Conservation (phyloP, 2,113 vertebrate genomes). For the Ophiodon elongatus region DNA sequence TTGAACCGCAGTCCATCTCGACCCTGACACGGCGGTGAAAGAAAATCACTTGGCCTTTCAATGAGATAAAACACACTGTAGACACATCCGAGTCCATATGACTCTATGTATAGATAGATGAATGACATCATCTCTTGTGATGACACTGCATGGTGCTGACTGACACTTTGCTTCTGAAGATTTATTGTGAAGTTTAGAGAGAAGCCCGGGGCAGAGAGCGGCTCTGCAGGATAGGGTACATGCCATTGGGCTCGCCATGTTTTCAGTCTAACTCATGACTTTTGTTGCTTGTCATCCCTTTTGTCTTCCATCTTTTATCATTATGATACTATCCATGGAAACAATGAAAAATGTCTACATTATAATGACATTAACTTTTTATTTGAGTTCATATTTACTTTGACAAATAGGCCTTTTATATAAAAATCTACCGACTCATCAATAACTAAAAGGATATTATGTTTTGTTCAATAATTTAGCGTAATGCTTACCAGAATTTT, state of each 20-base stretch:
- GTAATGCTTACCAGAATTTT: neutral
- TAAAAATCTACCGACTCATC: neutral
- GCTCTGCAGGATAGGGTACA: conserved; percentile 1
- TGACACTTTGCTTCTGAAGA: conserved; percentile 56
- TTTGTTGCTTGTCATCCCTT: conserved; percentile 30
- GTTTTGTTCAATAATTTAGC: neutral
- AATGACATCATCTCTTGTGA: conserved; percentile 52
- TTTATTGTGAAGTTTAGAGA: conserved; percentile 31
- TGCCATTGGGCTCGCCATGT: conserved; percentile 15
- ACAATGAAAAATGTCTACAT: neutral
- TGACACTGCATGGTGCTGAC: conserved; percentile 37
- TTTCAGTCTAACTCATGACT: conserved; percentile 35
- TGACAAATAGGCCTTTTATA: neutral
- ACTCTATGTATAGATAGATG: conserved; percentile 57
- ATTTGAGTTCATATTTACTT: neutral
- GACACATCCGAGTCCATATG: conserved; percentile 42
- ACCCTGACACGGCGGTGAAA: conserved; percentile 68
- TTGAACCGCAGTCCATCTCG: conserved; percentile 74
- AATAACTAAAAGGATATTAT: neutral
- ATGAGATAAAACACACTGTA: conserved; percentile 73
- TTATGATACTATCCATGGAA: neutral
- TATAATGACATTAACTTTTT: conserved; percentile 1
- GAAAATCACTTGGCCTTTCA: conserved; percentile 73
- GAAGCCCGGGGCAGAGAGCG: neutral
- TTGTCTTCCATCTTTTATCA: conserved; percentile 30